Percentiles rank a stretch among this genome's conserved stretches.
phyloP scores from a whole-genome alignment of 2,113 vertebrate genomes.

The Eublepharis macularius region DNA sequence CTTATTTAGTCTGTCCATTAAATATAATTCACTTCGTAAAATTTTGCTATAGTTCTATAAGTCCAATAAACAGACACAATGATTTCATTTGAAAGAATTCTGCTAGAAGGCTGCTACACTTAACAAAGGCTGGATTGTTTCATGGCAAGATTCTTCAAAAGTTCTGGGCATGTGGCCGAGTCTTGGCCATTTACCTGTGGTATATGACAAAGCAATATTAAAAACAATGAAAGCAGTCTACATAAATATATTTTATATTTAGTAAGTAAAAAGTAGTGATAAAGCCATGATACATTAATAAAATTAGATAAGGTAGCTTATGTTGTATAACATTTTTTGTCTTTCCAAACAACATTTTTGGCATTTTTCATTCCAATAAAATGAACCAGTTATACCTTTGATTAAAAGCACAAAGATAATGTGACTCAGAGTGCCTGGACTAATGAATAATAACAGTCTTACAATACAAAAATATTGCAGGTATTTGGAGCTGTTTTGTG shows the following conservation, averaged over 20 bases:
- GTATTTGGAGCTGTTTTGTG: conserved; percentile 54
- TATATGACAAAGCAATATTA: conserved; percentile 75
- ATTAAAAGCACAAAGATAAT: conserved; percentile 68
- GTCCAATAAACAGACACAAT: conserved; percentile 64
- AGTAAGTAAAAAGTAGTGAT: conserved; percentile 69
- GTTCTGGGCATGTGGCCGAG: conserved; percentile 82
- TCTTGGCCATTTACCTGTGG: conserved; percentile 82
- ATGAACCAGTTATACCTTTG: conserved; percentile 47
- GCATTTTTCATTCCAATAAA: conserved; percentile 41
- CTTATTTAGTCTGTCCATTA: conserved; percentile 60
- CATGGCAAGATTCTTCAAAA: conserved; percentile 75
- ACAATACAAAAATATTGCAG: conserved; percentile 62
- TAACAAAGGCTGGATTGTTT: conserved; percentile 87
- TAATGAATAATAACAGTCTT: conserved; percentile 61
- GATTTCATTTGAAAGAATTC: conserved; percentile 50
- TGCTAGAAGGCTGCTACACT: conserved; percentile 77
- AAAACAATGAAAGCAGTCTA: conserved; percentile 77
- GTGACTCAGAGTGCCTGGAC: conserved; percentile 58
- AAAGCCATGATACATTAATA: conserved; percentile 72
- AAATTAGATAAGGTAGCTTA: conserved; percentile 56
- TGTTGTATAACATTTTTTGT: conserved; percentile 39
- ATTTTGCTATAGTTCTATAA: conserved; percentile 59
- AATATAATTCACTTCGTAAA: conserved; percentile 57
- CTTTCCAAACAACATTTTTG: conserved; percentile 49
- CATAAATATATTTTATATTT: conserved; percentile 80